Evolutionary conservation across 2,113 vertebrate genomes (phyloP).

Genomic region (Phyllopteryx taeniolatus): DNA sequence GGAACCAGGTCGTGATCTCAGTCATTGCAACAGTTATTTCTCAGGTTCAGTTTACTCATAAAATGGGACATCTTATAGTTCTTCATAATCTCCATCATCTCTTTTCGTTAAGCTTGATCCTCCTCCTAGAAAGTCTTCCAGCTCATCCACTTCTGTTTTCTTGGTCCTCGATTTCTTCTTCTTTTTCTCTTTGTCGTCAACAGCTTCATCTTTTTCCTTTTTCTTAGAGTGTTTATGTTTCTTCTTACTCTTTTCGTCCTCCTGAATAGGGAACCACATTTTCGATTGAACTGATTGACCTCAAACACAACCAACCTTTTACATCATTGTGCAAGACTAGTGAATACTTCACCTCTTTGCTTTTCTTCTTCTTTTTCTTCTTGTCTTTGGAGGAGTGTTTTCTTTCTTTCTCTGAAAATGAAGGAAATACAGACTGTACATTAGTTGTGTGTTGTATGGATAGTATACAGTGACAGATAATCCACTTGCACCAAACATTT

Average conservation of each 20-base stretch:
- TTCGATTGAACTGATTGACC: not conserved
- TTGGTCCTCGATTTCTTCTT: conserved; percentile 76
- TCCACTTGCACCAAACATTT: not conserved
- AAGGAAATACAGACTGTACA: not conserved
- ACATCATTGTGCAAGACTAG: not conserved
- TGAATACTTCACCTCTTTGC: conserved; percentile 79
- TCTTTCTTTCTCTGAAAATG: conserved; percentile 78
- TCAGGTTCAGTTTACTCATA: not conserved
- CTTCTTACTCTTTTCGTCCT: conserved; percentile 88
- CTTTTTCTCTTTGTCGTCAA: conserved; percentile 76
- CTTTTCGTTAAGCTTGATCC: conserved; percentile 56
- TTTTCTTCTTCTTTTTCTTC: conserved; percentile 91
- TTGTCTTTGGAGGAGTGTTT: conserved; percentile 80
- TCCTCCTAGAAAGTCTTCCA: conserved; percentile 90
- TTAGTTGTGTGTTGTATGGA: not conserved
- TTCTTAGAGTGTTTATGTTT: conserved; percentile 83
- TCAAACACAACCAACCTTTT: not conserved
- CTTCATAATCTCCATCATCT: conserved; percentile 91
- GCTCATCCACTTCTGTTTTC: conserved; percentile 80
- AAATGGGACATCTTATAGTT: conserved; percentile 75
- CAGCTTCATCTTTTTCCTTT: conserved; percentile 80
- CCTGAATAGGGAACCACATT: conserved; percentile 56
- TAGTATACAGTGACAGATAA: not conserved
- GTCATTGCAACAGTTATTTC: not conserved
- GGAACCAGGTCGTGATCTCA: conserved; percentile 12